These are phyloP conservation scores for Ctenicera cuprea DNA, from an alignment of 2,888 invertebrate genomes.

Conservation along the genomic window DNA sequence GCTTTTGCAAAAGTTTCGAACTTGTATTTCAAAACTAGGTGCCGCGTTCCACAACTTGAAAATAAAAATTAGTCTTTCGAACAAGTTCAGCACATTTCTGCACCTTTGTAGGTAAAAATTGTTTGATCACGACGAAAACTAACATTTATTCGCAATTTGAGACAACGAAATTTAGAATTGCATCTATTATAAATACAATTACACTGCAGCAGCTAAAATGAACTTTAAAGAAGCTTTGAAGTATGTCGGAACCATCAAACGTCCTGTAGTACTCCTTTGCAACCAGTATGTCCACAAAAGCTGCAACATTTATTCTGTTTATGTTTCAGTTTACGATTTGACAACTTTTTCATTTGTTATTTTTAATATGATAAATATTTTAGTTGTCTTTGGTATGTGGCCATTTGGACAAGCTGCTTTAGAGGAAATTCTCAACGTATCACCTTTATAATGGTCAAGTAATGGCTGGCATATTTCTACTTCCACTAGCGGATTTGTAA, in stretches of 20 bases:
- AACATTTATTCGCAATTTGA: background rate
- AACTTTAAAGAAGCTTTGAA: constrained; percentile 12
- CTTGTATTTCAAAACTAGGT: constrained; percentile 30
- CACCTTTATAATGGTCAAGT: constrained; percentile 37
- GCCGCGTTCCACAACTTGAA: constrained; percentile 41
- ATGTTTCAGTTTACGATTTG: background rate
- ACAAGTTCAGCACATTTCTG: constrained; percentile 36
- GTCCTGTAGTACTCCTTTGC: background rate
- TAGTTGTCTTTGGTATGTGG: constrained; percentile 40
- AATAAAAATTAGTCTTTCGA: constrained; percentile 39
- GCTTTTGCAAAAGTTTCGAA: constrained; percentile 6
- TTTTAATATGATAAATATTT: constrained; percentile 15
- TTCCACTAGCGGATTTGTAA: constrained; percentile 49
- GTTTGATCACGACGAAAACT: background rate
- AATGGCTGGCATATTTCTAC: constrained; percentile 33
- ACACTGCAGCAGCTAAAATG: constrained; percentile 27
- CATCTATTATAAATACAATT: constrained; percentile 23
- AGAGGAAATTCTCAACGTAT: constrained; percentile 28
- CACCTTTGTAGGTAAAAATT: constrained; percentile 29
- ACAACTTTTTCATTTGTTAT: background rate
- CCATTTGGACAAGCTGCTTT: background rate
- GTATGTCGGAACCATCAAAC: background rate
- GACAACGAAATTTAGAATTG: constrained; percentile 7
- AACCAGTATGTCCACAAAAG: background rate
- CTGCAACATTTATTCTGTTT: background rate